Percentiles rank a stretch among this genome's conserved stretches.
phyloP scores from a whole-genome alignment of 2,888 invertebrate genomes.

The Ophion costatus region DNA sequence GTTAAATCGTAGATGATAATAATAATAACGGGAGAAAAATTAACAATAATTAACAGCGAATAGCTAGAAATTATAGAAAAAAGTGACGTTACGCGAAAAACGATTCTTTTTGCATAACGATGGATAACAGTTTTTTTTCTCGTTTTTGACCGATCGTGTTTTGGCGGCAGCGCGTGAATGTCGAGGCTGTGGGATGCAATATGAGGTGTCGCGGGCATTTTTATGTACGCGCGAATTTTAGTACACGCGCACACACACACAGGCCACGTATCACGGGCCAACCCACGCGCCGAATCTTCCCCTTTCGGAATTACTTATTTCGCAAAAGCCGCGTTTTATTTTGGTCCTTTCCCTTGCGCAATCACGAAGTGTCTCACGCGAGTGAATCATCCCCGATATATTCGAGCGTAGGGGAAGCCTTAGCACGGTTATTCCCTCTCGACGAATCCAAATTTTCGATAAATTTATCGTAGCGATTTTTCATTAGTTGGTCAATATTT shows the following conservation, averaged over 20 bases:
- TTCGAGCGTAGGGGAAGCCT: conserved; percentile 7
- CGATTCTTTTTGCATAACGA: neutral
- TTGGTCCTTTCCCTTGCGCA: conserved; percentile 68
- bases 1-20: neutral
- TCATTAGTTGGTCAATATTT: neutral
- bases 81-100: neutral
- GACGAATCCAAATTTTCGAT: conserved; percentile 13
- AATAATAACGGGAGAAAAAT: neutral
- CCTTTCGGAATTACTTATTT: conserved; percentile 69
- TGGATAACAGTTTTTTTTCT: neutral
- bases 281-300: conserved; percentile 73
- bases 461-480: neutral
- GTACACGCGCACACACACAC: conserved; percentile 28
- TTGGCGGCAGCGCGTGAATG: conserved; percentile 3
- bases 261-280: neutral
- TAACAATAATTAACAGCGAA: neutral
- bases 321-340: conserved; percentile 76
- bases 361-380: conserved; percentile 53
- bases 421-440: conserved; percentile 10
- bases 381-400: conserved; percentile 53
- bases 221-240: conserved; percentile 51
- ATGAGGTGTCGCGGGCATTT: neutral
- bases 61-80: neutral
- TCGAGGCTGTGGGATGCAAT: conserved; percentile 47
- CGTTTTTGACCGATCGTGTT: too few species aligned